These are phyloP conservation scores for Nibea albiflora DNA, from an alignment of 2,113 vertebrate genomes.

Conservation along the genomic window DNA sequence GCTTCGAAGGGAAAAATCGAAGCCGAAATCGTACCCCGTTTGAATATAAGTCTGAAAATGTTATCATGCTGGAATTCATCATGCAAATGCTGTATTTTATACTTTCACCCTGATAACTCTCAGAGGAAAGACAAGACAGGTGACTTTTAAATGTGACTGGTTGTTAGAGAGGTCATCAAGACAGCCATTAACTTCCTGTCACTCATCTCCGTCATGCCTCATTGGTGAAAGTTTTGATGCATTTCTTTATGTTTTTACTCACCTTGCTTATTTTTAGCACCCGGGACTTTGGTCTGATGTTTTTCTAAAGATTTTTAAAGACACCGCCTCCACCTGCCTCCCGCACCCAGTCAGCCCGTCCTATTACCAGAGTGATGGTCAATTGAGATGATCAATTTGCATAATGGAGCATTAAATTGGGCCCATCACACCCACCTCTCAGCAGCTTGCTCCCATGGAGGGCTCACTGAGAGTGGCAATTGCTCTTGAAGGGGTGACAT, in stretches of 20 bases:
- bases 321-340: conserved; percentile 45
- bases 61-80: conserved; percentile 36
- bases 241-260: conserved; percentile 73
- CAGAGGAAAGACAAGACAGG: conserved; percentile 64
- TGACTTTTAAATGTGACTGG: conserved; percentile 76
- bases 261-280: conserved; percentile 76
- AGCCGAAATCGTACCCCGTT: accelerated
- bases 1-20: neutral
- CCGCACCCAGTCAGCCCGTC: conserved; percentile 73
- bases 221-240: conserved; percentile 65
- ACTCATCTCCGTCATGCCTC: conserved; percentile 71
- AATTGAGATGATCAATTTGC: conserved; percentile 89
- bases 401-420: conserved; percentile 89
- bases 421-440: conserved; percentile 79
- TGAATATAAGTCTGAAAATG: conserved; percentile 22
- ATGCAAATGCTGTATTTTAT: conserved; percentile 45
- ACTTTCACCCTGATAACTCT: conserved; percentile 3
- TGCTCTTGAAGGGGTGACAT: conserved; percentile 75
- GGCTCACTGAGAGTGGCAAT: conserved; percentile 74
- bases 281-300: conserved; percentile 68
- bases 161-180: conserved; percentile 59
- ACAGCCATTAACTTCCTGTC: conserved; percentile 71
- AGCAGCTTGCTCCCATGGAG: conserved; percentile 71
- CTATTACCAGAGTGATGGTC: conserved; percentile 85
- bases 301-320: conserved; percentile 75